Percentiles rank a stretch among this genome's conserved stretches.
Conservation (phyloP, 2,797 vertebrate genomes). For the Chelon labrosus region DNA sequence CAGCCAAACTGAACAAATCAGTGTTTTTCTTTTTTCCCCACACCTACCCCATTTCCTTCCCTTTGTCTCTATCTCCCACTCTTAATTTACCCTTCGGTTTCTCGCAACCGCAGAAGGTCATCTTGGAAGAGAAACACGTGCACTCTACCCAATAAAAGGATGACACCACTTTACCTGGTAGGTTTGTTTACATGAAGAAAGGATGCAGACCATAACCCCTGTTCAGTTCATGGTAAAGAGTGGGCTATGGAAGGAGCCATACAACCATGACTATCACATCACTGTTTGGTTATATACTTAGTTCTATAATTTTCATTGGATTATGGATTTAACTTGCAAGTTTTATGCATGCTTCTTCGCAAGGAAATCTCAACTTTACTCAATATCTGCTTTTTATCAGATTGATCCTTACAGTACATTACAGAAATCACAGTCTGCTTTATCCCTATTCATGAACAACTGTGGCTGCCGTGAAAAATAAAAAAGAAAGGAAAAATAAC, state of each 20-base stretch:
- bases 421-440: constrained; percentile 17
- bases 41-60: constrained; percentile 3
- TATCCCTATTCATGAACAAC: not conserved
- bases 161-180: constrained; percentile 38
- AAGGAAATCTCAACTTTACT: not conserved
- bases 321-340: constrained; percentile 10
- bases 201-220: not conserved
- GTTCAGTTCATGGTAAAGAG: constrained; percentile 1
- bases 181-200: constrained; percentile 29
- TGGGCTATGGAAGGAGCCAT: not conserved
- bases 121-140: constrained; percentile 38
- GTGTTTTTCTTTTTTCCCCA: constrained; percentile 9
- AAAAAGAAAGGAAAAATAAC: too few relatives aligned
- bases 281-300: not conserved
- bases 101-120: constrained; percentile 13
- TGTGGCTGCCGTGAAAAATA: not conserved
- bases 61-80: constrained; percentile 22
- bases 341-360: constrained; percentile 1
- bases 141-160: constrained; percentile 33
- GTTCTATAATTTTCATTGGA: not conserved
- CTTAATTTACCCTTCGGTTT: constrained; percentile 46
- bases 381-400: constrained; percentile 32
- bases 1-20: constrained; percentile 71
- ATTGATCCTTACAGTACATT: constrained; percentile 35
- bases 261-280: too few relatives aligned